These are phyloP conservation scores for Xylota segnis DNA, from an alignment of 2,888 invertebrate genomes.

Conservation along the genomic window DNA sequence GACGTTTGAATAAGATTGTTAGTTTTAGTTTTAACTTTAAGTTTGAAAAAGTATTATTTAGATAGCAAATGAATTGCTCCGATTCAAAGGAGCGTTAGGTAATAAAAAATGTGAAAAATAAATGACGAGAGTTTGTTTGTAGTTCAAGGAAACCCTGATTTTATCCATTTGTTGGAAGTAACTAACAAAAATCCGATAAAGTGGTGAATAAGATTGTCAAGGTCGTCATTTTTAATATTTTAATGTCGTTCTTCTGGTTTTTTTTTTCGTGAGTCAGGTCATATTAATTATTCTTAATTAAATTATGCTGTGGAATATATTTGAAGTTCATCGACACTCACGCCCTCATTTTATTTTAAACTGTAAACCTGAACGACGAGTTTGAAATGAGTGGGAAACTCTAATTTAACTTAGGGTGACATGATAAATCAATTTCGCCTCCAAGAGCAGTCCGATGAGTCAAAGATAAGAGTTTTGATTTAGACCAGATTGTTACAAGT, in stretches of 20 bases:
- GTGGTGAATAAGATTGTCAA: neutral
- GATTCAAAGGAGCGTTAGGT: slow-evolving; percentile 5
- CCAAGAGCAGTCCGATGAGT: too few species aligned
- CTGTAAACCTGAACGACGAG: neutral
- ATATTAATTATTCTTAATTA: neutral
- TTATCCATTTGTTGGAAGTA: too few species aligned
- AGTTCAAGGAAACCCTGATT: too few species aligned
- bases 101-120: neutral
- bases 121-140: neutral
- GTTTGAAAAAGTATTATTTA: slow-evolving; percentile 21
- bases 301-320: slow-evolving; percentile 4
- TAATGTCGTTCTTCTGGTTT: neutral
- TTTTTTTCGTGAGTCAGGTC: neutral
- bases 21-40: neutral
- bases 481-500: too few species aligned
- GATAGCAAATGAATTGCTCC: slow-evolving; percentile 17
- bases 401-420: neutral
- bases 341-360: neutral
- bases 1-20: neutral
- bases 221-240: neutral
- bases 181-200: neutral
- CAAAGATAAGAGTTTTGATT: too few species aligned
- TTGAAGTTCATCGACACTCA: neutral
- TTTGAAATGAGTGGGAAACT: neutral
- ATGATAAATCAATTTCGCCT: neutral